phyloP scores from a whole-genome alignment of 2,888 invertebrate species.

The Vesta saturnalis region DNA sequence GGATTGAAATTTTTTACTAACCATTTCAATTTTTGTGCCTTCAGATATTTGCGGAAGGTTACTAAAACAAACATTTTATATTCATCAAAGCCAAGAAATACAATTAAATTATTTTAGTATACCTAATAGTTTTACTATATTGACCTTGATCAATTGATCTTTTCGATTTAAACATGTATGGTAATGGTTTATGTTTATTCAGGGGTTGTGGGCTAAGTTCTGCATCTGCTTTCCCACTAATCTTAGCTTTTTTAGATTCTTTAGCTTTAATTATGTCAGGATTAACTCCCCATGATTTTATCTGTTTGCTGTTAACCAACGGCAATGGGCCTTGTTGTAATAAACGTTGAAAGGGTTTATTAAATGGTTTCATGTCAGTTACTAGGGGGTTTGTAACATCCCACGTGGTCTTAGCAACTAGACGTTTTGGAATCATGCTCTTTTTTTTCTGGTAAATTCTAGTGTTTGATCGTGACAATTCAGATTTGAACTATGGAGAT shows the following conservation, averaged over 20 bases:
- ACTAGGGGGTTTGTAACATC: no score
- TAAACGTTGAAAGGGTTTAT: slow-evolving; percentile 15
- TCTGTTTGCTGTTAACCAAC: slow-evolving; percentile 29
- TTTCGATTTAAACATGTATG: background rate
- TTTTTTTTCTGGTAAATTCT: slow-evolving; percentile 7
- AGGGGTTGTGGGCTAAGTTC: background rate
- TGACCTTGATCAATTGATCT: background rate
- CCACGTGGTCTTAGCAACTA: slow-evolving; percentile 17
- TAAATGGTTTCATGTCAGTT: slow-evolving; percentile 8
- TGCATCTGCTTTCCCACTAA: background rate
- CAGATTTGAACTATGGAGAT: slow-evolving; percentile 16
- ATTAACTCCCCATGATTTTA: slow-evolving; percentile 36
- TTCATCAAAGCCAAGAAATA: background rate
- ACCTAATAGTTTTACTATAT: slow-evolving; percentile 43
- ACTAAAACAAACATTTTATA: slow-evolving; percentile 24
- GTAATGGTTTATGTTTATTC: background rate
- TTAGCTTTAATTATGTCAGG: slow-evolving; percentile 32
- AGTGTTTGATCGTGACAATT: slow-evolving; percentile 4
- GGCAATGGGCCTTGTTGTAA: slow-evolving; percentile 18
- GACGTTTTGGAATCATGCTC: background rate
- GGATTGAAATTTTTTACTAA: slow-evolving; percentile 35
- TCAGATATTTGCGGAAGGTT: slow-evolving; percentile 34
- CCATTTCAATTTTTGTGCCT: slow-evolving; percentile 5
- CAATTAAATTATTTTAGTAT: background rate
- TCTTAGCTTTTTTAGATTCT: background rate